Conservation (phyloP, 2,797 vertebrate species). For the Merluccius polli region DNA sequence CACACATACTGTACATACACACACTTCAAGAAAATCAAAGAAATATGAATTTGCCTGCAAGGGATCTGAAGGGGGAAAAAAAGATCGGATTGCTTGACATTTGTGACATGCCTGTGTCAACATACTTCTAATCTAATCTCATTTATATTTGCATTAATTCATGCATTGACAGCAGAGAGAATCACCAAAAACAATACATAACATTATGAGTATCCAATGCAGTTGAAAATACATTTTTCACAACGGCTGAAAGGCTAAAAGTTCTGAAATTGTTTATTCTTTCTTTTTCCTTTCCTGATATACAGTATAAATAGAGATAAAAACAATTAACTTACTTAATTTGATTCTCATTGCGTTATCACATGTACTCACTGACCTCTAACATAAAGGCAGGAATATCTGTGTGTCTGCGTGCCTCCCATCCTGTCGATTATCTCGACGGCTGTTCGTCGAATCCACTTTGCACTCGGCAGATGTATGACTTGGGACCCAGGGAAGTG, state of each 20-base stretch:
- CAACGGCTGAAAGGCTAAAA: neutral
- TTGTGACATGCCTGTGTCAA: conserved; percentile 49
- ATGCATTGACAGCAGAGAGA: conserved; percentile 45
- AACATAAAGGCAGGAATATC: too few species aligned
- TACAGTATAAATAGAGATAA: neutral
- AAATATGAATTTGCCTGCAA: conserved; percentile 47
- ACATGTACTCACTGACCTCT: neutral
- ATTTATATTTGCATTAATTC: conserved; percentile 58
- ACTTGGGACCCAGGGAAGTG: too few species aligned
- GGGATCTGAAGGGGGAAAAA: conserved; percentile 23
- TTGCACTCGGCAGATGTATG: too few species aligned
- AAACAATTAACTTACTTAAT: neutral
- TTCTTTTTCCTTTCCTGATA: too few species aligned
- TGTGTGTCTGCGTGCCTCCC: too few species aligned
- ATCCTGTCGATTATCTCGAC: too few species aligned
- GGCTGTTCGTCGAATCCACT: too few species aligned
- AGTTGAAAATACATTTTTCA: neutral
- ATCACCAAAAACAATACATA: conserved; percentile 43
- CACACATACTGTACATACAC: neutral
- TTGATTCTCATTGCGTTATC: neutral
- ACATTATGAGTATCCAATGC: neutral
- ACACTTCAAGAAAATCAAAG: neutral
- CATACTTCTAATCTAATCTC: conserved; percentile 46
- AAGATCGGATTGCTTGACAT: conserved; percentile 51
- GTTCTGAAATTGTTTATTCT: neutral